phyloP scores from a whole-genome alignment of 2,888 invertebrate genomes.

The Metacarcinus magister region DNA sequence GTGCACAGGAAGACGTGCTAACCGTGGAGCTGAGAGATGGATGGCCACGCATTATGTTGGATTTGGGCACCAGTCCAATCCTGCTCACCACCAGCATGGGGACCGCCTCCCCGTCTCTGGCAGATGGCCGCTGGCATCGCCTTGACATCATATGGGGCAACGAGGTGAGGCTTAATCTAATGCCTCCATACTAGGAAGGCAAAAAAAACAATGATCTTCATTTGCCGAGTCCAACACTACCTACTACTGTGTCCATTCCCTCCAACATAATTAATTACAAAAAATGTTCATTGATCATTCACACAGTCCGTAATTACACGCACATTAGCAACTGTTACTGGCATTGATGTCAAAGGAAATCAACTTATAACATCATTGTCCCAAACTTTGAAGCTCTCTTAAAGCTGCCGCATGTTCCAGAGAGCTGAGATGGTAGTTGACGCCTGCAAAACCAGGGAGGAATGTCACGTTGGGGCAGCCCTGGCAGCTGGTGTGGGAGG shows the following conservation, averaged over 20 bases:
- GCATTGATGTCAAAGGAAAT: neutral
- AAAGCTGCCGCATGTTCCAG: constrained; percentile 22
- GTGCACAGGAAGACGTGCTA: constrained; percentile 63
- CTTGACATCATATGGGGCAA: constrained; percentile 67
- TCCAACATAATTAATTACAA: neutral
- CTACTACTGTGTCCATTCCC: neutral
- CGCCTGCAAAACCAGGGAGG: constrained; percentile 58
- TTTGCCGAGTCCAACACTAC: too few species aligned
- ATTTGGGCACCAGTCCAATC: constrained; percentile 61
- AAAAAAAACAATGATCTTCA: too few species aligned
- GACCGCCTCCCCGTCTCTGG: neutral
- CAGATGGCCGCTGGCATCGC: constrained; percentile 64
- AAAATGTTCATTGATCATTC: neutral
- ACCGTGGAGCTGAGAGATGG: constrained; percentile 67
- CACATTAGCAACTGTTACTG: neutral
- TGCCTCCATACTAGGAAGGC: too few species aligned
- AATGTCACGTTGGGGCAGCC: constrained; percentile 93
- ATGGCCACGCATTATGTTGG: constrained; percentile 61
- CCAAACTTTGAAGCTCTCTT: neutral
- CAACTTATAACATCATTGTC: neutral
- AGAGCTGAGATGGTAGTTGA: constrained; percentile 66
- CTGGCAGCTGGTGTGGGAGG: constrained; percentile 98
- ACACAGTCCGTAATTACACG: neutral
- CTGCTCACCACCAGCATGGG: neutral
- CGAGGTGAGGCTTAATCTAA: constrained; percentile 7